Conservation (phyloP, 2,888 invertebrate genomes). For the Nemurella pictetii region DNA sequence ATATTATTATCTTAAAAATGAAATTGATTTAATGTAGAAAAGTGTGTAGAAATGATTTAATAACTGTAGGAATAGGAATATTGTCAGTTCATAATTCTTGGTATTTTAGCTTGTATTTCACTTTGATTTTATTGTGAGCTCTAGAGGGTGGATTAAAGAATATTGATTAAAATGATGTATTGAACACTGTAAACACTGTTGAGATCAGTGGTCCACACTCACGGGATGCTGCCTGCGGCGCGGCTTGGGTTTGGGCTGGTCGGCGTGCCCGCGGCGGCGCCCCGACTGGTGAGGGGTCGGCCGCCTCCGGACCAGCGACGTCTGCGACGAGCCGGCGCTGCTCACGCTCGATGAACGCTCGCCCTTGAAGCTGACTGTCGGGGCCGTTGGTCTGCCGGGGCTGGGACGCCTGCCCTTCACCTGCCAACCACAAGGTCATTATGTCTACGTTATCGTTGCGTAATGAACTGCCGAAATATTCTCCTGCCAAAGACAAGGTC, state of each 20-base stretch:
- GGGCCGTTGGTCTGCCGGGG: background rate
- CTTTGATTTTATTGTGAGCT: too few relatives aligned
- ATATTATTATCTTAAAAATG: too few relatives aligned
- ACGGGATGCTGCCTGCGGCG: slow-evolving; percentile 25
- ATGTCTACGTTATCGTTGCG: too few relatives aligned
- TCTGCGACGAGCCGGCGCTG: slow-evolving; percentile 37
- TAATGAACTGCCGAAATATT: too few relatives aligned
- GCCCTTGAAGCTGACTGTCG: slow-evolving; percentile 38
- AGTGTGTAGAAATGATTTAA: too few relatives aligned
- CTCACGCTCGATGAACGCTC: slow-evolving; percentile 37
- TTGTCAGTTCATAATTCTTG: too few relatives aligned
- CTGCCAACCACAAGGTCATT: background rate
- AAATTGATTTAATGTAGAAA: background rate
- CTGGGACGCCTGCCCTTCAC: slow-evolving; percentile 10
- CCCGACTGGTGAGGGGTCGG: slow-evolving; percentile 9
- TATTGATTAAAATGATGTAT: too few relatives aligned
- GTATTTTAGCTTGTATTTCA: too few relatives aligned
- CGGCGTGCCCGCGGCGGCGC: slow-evolving; percentile 12
- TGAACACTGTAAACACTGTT: background rate
- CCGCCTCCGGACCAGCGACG: slow-evolving; percentile 38
- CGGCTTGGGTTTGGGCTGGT: slow-evolving; percentile 28
- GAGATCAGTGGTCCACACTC: background rate
- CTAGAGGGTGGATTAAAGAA: too few relatives aligned
- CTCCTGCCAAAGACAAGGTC: too few relatives aligned
- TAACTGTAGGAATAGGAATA: too few relatives aligned